Percentiles rank a stretch among this genome's conserved stretches.
Conservation (phyloP, 2,888 invertebrate species). For the Saturnia japonica region DNA sequence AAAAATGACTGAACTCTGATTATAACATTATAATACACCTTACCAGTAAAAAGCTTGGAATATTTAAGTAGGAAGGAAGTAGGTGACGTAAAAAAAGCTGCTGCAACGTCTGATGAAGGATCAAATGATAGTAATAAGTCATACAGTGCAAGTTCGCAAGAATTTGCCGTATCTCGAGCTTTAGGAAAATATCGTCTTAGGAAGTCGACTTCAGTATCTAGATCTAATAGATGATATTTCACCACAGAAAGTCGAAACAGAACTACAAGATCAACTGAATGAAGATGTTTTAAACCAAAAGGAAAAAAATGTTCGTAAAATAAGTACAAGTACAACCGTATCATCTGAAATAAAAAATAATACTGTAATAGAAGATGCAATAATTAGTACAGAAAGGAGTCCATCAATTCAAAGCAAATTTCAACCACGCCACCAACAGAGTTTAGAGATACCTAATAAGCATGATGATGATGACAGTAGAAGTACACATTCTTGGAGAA, state of each 20-base stretch:
- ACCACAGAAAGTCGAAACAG: slow-evolving; percentile 59
- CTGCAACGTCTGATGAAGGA: slow-evolving; percentile 80
- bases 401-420: slow-evolving; percentile 85
- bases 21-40: not conserved
- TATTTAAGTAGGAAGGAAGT: no score
- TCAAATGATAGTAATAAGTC: slow-evolving; percentile 79
- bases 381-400: slow-evolving; percentile 82
- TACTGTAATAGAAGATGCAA: slow-evolving; percentile 74
- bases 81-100: slow-evolving; percentile 86
- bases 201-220: slow-evolving; percentile 85
- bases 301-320: slow-evolving; percentile 48
- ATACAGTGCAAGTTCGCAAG: slow-evolving; percentile 87
- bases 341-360: slow-evolving; percentile 68
- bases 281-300: slow-evolving; percentile 51
- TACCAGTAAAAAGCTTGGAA: not conserved
- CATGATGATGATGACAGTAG: slow-evolving; percentile 92
- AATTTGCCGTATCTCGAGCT: slow-evolving; percentile 91
- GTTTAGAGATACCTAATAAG: slow-evolving; percentile 89
- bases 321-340: slow-evolving; percentile 47
- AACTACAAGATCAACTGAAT: slow-evolving; percentile 47
- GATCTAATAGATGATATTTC: slow-evolving; percentile 83
- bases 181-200: slow-evolving; percentile 89
- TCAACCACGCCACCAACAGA: slow-evolving; percentile 87
- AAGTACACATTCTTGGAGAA: slow-evolving; percentile 93
- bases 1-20: not conserved